Percentiles rank a stretch among this genome's conserved stretches.
phyloP scores from a whole-genome alignment of 2,113 vertebrate genomes.

The Mormyrus iriodes region DNA sequence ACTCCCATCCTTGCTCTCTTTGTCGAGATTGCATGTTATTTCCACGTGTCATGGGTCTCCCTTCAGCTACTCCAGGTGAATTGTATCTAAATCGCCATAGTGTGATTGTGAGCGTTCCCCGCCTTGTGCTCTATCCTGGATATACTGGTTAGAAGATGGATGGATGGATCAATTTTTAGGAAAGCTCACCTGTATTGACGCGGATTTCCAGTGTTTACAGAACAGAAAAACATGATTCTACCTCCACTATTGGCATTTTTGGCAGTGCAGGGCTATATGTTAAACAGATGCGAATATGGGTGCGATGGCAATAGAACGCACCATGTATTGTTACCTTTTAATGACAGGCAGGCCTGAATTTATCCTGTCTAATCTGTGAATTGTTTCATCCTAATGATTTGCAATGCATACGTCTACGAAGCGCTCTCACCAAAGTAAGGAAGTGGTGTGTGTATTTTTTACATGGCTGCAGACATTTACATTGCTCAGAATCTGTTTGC shows the following conservation, averaged over 20 bases:
- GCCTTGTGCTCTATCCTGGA: neutral
- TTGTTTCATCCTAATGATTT: neutral
- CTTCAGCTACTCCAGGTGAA: neutral
- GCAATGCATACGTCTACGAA: neutral
- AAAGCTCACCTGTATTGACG: neutral
- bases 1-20: neutral
- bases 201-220: neutral
- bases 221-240: neutral
- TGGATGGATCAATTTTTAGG: neutral
- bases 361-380: neutral
- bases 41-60: neutral
- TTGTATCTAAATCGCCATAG: neutral
- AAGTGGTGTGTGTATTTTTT: neutral
- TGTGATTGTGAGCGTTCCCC: neutral
- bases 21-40: neutral
- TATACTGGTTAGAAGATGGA: neutral
- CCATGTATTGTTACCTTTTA: neutral
- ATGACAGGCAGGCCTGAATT: neutral
- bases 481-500: neutral
- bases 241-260: neutral
- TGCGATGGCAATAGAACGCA: neutral
- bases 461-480: too few species aligned
- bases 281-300: neutral
- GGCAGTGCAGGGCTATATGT: neutral
- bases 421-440: neutral